Percentiles rank a stretch among this genome's conserved stretches.
Conservation (phyloP, 2,888 invertebrate genomes). For the Myathropa florea region DNA sequence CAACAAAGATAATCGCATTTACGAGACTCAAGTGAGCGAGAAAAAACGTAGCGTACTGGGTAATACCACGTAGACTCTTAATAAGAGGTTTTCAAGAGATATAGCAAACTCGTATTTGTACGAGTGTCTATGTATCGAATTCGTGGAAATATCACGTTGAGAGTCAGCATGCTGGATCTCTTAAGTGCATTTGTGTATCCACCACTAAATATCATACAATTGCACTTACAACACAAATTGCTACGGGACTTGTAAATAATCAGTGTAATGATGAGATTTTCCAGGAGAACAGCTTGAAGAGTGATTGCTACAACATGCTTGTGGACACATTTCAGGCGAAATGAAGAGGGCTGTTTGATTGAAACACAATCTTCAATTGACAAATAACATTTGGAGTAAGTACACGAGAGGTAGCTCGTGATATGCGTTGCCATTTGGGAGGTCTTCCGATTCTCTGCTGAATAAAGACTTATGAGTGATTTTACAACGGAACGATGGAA, state of each 20-base stretch:
- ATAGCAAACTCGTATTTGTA: not conserved
- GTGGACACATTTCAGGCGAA: not conserved
- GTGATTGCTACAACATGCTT: not conserved
- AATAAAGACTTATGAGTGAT: no score
- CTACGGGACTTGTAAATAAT: not conserved
- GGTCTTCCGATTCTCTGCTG: no score
- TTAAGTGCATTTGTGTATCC: not conserved
- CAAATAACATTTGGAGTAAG: not conserved
- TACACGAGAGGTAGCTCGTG: not conserved
- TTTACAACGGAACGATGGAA: no score
- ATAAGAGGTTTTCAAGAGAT: not conserved
- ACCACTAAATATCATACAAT: not conserved
- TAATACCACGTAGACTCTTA: not conserved
- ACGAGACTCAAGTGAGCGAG: not conserved
- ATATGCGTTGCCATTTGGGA: not conserved
- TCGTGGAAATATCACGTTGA: not conserved
- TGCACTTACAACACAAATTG: not conserved
- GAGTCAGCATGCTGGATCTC: not conserved
- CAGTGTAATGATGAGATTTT: constrained; percentile 17
- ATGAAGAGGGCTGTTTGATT: not conserved
- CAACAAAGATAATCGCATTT: constrained; percentile 16
- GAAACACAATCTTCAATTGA: not conserved
- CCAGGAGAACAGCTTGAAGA: not conserved
- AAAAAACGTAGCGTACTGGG: not conserved
- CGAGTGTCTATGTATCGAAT: not conserved